phyloP scores from a whole-genome alignment of 2,797 vertebrate species.

The Petrocephalus schoutedeni region DNA sequence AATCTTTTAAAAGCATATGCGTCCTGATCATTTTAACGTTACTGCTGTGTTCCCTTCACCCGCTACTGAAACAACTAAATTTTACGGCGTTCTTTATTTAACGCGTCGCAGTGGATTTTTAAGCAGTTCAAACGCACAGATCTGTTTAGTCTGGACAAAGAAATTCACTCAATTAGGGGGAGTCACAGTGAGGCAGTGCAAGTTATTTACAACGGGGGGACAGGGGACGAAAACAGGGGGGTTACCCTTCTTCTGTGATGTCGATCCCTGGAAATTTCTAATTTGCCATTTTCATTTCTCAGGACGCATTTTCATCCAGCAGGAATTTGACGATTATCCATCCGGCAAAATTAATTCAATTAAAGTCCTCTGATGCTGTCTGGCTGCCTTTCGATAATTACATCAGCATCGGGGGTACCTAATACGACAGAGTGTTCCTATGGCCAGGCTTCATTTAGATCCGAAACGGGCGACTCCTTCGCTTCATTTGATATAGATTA shows the following conservation, averaged over 20 bases:
- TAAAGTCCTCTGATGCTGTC: constrained; percentile 81
- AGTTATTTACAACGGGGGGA: constrained; percentile 8
- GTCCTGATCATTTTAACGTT: neutral
- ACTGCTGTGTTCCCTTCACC: neutral
- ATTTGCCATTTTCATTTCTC: constrained; percentile 70
- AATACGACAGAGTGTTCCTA: constrained; percentile 82
- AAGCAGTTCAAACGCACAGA: neutral
- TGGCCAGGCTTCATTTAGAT: constrained; percentile 80
- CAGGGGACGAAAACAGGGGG: neutral
- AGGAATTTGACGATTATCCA: constrained; percentile 72
- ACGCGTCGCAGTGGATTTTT: neutral
- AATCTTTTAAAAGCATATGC: neutral
- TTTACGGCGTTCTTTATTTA: neutral
- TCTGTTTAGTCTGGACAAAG: neutral
- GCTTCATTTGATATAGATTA: constrained; percentile 77
- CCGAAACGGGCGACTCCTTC: constrained; percentile 72
- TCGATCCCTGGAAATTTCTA: constrained; percentile 66
- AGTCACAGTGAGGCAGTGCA: neutral
- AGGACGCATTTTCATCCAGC: constrained; percentile 68
- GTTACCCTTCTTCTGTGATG: constrained; percentile 55
- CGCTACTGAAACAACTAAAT: neutral
- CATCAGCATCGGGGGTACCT: constrained; percentile 80
- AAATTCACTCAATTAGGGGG: neutral
- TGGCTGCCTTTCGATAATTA: constrained; percentile 84
- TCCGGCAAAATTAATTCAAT: constrained; percentile 84